Conservation (phyloP, 2,113 vertebrate species). For the Upupa epops region DNA sequence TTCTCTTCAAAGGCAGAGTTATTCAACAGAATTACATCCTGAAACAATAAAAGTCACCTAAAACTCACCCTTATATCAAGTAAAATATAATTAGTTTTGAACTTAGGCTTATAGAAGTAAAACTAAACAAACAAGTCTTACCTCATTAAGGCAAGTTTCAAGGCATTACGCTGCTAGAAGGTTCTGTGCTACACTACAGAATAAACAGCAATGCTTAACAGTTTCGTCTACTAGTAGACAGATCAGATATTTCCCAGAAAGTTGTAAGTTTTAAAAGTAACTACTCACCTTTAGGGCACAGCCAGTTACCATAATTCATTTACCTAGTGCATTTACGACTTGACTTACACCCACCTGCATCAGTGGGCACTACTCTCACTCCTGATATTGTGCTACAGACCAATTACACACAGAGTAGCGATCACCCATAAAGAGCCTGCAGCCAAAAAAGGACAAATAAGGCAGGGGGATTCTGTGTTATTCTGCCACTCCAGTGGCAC, state of each 20-base stretch:
- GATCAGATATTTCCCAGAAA: not conserved
- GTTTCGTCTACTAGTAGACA: not conserved
- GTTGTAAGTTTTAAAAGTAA: not conserved
- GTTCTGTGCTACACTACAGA: not conserved
- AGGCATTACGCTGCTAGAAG: not conserved
- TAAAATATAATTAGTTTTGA: constrained; percentile 20
- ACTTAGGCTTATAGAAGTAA: not conserved
- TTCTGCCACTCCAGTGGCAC: not conserved
- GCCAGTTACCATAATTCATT: not conserved
- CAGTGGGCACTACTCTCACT: not conserved
- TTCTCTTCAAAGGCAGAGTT: not conserved
- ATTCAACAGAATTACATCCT: not conserved
- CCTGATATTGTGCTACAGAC: not conserved
- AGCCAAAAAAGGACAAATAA: not conserved
- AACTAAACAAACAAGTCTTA: not conserved
- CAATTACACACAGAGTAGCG: not conserved
- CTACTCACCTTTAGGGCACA: not conserved
- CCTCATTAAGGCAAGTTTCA: not conserved
- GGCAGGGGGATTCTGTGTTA: not conserved
- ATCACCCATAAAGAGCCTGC: not conserved
- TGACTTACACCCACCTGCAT: not conserved
- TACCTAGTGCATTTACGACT: not conserved
- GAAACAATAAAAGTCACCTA: constrained; percentile 40
- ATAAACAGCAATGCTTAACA: not conserved
- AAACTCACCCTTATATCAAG: constrained; percentile 45